Evolutionary conservation across 2,888 invertebrate genomes (phyloP), one percentile per base, ranked within the genome.

Genomic region (Agonopterix arenella): DNA sequence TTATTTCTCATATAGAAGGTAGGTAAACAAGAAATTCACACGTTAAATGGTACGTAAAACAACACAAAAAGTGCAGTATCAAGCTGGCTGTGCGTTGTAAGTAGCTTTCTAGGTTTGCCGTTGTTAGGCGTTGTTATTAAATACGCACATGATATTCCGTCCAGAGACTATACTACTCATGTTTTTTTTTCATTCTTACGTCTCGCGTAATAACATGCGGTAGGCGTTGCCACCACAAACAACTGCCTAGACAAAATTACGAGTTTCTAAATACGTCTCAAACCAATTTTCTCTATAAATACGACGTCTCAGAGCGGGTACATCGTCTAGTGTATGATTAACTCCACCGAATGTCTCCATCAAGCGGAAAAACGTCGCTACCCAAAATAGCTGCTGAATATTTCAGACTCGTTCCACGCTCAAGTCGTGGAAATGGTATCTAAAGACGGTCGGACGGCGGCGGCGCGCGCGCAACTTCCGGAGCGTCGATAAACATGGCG

Each of bases 391-490:
- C 76, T 66, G 67, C 73, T 70, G 79, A 80, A 82, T 85, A 84
- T 88, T 85, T 86, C 84, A 84, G 84, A 84, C 77, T 79, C 72
- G 70, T 73, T 77, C 76, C 76, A 8, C 72, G 73, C 63, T 69
- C 69, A 68, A 70, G 72, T 76, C 72, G 79, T 84, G 83, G 82
- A 85, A 85, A 84, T 79, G 73, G 75, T 80, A 48, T 41, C 28
- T 11, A 77, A 80, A 84, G 86, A 79, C 82, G 79, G 70, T 68
- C 79, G 83, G 84, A 85, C 83, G 77, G 84, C 85, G 70, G 68
- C 79, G 83, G 84, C 85, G 83, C 78, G 84, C 85, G 81, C 88
- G 84, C 86, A 80, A 85, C 85, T 89, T 89, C 89, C 89, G 86
- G 85, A 78, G 80, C 72, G 68, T 72, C 73, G 77, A 82, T 88